Evolutionary conservation across 1,140 invertebrate genomes (phyloP), one percentile per base, ranked within the genome.

Genomic region (Schlechtendalia chinensis): DNA sequence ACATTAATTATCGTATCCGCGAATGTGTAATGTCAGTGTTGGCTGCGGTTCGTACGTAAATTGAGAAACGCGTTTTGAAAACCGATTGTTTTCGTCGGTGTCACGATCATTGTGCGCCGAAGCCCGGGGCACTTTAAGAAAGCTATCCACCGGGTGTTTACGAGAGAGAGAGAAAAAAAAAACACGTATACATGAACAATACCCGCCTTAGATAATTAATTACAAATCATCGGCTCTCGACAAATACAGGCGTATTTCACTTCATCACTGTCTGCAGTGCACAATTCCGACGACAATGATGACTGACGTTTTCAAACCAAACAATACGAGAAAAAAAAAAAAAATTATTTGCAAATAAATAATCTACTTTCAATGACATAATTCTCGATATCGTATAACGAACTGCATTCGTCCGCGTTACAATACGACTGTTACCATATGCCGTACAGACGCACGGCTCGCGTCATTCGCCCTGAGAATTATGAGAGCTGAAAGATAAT

Each of bases 331-430:
- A 69, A 47, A 47, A 45, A n/a, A n/a, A n/a, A n/a, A n/a, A n/a
- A n/a, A n/a, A n/a, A n/a, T n/a, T n/a, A n/a, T n/a, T 67, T 45
- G 32, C 39, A 45, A 67, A 67, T 45, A 47, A 69, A 69, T 69
- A 69, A 22, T 69, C 67, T 69, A 69, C 6, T 50, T 50, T 69
- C 67, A 24, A 69, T 69, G 67, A 69, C 45, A 69, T 50, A 27
- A 69, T 39, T 39, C 39, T 24, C 16, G 8, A 50, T 50, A 69
- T 24, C 47, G 22, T 17, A 10, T 27, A n/a, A 69, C 16, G 17
- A 27, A 50, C 47, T 69, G 16, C 22, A 22, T 17, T 45, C 24
- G n/a, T n/a, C n/a, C n/a, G n/a, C n/a, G n/a, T n/a, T n/a, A n/a
- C n/a, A n/a, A n/a, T n/a, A n/a, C n/a, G n/a, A n/a, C n/a, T n/a